phyloP scores from a whole-genome alignment of 1,140 invertebrate species.

The Mycetomoellerius zeteki region DNA sequence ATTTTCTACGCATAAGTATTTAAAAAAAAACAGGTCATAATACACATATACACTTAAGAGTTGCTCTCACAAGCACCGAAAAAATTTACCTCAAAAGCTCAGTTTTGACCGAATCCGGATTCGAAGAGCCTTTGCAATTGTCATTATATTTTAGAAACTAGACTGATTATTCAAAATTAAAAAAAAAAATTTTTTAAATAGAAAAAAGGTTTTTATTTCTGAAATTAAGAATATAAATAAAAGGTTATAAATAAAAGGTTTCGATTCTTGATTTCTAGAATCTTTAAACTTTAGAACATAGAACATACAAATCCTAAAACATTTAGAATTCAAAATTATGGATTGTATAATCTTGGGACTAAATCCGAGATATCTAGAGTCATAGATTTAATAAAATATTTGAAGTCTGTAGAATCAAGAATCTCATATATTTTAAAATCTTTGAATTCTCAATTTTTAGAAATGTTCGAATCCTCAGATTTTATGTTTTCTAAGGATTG shows the following conservation, averaged over 20 bases:
- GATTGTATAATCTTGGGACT: not conserved
- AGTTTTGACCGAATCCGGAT: not conserved
- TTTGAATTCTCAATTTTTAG: not conserved
- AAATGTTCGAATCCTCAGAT: not conserved
- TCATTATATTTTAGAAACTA: not conserved
- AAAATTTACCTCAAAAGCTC: not conserved
- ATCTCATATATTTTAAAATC: not conserved
- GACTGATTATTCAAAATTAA: not conserved
- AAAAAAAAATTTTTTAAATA: not conserved
- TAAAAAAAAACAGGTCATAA: conserved; percentile 50
- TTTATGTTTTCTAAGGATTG: not conserved
- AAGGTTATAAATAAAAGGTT: not conserved
- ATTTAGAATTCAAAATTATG: not conserved
- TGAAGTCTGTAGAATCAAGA: not conserved
- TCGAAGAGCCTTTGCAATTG: not conserved
- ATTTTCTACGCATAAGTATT: conserved; percentile 73
- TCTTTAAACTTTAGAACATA: not conserved
- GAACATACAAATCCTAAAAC: not conserved
- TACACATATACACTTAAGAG: conserved; percentile 27
- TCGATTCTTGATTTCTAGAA: not conserved
- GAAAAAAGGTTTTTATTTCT: not conserved
- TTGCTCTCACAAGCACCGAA: conserved; percentile 20
- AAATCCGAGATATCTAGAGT: not conserved
- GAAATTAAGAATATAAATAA: not conserved
- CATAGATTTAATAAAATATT: conserved; percentile 4